These are phyloP conservation scores for Campodea augens DNA, from an alignment of 1,140 invertebrate genomes.

Conservation along the genomic window DNA sequence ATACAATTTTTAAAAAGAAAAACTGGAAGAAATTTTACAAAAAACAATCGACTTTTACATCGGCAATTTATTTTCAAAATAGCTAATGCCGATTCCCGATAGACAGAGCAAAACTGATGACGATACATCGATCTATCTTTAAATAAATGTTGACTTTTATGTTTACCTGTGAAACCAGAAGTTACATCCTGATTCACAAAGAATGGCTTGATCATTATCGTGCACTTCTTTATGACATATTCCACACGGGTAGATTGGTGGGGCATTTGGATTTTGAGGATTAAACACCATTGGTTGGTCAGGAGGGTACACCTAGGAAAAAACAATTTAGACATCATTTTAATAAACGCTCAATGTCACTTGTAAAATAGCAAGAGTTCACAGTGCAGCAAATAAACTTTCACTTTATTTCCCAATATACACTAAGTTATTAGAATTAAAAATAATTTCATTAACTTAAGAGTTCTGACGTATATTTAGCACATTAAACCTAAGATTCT, in stretches of 20 bases:
- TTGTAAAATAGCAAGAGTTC: not conserved
- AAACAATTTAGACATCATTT: not conserved
- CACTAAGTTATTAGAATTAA: not conserved
- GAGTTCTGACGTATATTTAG: no score
- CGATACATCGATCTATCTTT: not conserved
- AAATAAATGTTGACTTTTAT: conserved; percentile 3
- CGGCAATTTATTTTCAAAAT: no score
- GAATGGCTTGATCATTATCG: conserved; percentile 94
- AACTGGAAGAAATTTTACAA: no score
- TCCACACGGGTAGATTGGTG: conserved; percentile 90
- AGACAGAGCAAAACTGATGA: no score
- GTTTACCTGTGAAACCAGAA: conserved; percentile 92
- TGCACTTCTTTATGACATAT: conserved; percentile 96
- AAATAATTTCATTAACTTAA: conserved; percentile 2
- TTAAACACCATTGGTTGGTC: conserved; percentile 97
- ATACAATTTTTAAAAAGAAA: no score
- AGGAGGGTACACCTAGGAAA: conserved; percentile 54
- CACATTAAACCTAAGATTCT: no score
- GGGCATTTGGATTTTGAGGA: conserved; percentile 92
- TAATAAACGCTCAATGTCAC: not conserved
- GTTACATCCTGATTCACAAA: conserved; percentile 96
- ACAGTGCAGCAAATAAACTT: no score
- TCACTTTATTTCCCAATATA: no score
- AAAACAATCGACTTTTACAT: no score
- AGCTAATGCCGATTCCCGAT: no score